Evolutionary conservation across 2,888 invertebrate species (phyloP), one percentile per base, ranked within the genome.

Genomic region (Trissoscelio sp.): DNA sequence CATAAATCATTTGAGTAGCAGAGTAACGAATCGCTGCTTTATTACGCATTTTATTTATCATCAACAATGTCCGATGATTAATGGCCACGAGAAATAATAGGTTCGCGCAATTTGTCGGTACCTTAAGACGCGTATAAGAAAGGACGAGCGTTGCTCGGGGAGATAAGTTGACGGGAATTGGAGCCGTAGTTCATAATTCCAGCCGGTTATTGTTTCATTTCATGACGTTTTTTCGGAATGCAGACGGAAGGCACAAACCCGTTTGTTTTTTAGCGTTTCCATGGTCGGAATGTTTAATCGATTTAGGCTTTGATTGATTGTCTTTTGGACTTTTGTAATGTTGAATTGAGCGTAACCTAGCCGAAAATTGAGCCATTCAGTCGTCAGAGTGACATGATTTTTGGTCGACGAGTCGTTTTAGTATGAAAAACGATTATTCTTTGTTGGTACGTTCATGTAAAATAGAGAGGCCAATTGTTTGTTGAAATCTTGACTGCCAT

Each of bases 31-130:
- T 16, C 18, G 37, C 9, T 60, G 18, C 37, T 60, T 72, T 51
- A 72, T 60, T 60, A 51, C 39, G 20, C 24, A 48, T 60, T 73
- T 53, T 62, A 72, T 62, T 46, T 53, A 51, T 66, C 22, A 28
- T 42, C 28, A 67, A 67, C 28, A 24, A 18, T 42, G 18, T 55
- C 9, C 28, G 28, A 42, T 42, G 53, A 67, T 55, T 67, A 67
- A 67, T 55, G 55, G 31, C 16, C 3, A 3, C 12, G 39, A 14
- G 39, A 31, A 67, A 48, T 53, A 67, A 53, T 16, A 34, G 34
- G 34, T 57, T 37, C 12, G 20, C 31, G 46, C 48, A 48, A 48
- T 48, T 64, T 48, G 48, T 20, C 48, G 22, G 37, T 9, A 20
- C 16, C 24, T 64, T n/a, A 16, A 64, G 48, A 34, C 11, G 12